phyloP scores from a whole-genome alignment of 1,140 invertebrate genomes.

The Thaumetopoea pityocampa region DNA sequence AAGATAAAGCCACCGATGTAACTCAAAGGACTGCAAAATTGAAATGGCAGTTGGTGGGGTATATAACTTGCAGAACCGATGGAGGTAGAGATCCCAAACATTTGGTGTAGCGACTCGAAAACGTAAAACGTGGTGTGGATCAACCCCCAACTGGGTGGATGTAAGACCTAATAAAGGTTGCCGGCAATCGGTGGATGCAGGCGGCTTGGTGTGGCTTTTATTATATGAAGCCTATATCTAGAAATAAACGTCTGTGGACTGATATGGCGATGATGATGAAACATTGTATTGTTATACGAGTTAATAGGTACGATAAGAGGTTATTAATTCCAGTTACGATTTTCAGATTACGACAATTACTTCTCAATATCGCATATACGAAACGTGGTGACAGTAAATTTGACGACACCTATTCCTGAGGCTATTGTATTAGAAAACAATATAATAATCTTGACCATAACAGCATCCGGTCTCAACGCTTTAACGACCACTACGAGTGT shows the following conservation, averaged over 20 bases:
- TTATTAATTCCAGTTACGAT: background rate
- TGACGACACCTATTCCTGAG: slow-evolving; percentile 22
- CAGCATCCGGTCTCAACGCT: slow-evolving; percentile 33
- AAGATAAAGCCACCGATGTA: too few species aligned
- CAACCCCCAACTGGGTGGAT: too few species aligned
- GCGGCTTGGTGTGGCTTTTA: background rate
- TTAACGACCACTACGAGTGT: slow-evolving; percentile 30
- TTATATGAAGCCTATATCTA: slow-evolving; percentile 2
- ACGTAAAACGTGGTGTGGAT: background rate
- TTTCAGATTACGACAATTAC: slow-evolving; percentile 32
- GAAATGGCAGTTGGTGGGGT: too few species aligned
- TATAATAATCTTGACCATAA: slow-evolving; percentile 32
- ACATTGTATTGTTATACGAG: slow-evolving; percentile 6
- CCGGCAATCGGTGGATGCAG: too few species aligned
- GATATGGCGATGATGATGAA: slow-evolving; percentile 16
- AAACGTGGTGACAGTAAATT: slow-evolving; percentile 28
- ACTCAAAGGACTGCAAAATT: too few species aligned
- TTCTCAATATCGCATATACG: slow-evolving; percentile 20
- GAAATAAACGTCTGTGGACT: too few species aligned
- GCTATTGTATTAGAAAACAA: slow-evolving; percentile 33
- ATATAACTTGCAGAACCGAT: too few species aligned
- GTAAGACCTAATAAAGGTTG: too few species aligned
- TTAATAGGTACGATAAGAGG: too few species aligned
- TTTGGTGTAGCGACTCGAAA: background rate
- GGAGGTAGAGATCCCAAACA: background rate